Evolutionary conservation across 2,797 vertebrate genomes (phyloP).

Genomic region (Coluber constrictor): DNA sequence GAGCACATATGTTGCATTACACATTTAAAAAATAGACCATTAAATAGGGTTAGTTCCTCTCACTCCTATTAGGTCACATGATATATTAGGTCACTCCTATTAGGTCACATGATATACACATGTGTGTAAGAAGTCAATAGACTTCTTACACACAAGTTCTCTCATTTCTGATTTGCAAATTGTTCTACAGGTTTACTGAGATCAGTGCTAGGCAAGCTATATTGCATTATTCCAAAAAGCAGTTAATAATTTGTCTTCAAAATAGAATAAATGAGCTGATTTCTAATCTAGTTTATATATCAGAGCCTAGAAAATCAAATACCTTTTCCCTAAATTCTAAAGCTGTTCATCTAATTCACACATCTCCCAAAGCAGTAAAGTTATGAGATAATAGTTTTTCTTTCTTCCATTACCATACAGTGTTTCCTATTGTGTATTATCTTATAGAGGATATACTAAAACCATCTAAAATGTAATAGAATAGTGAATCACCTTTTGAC

Average conservation of each 20-base stretch:
- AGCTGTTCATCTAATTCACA: not conserved
- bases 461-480: not conserved
- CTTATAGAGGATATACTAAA: not conserved
- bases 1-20: not conserved
- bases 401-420: not conserved
- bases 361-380: not conserved
- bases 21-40: not conserved
- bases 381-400: not conserved
- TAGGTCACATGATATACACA: not conserved
- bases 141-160: not conserved
- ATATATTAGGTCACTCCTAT: not conserved
- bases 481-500: not conserved
- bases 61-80: not conserved
- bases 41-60: not conserved
- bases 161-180: not conserved
- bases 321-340: not conserved
- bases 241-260: not conserved
- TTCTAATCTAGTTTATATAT: not conserved
- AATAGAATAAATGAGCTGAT: not conserved
- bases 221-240: not conserved
- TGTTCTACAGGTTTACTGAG: not conserved
- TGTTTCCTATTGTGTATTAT: not conserved
- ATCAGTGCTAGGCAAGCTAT: not conserved
- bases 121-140: no score
- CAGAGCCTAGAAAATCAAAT: not conserved